These are phyloP conservation scores for Homalodisca vitripennis DNA, from an alignment of 1,140 invertebrate genomes.

Conservation along the genomic window DNA sequence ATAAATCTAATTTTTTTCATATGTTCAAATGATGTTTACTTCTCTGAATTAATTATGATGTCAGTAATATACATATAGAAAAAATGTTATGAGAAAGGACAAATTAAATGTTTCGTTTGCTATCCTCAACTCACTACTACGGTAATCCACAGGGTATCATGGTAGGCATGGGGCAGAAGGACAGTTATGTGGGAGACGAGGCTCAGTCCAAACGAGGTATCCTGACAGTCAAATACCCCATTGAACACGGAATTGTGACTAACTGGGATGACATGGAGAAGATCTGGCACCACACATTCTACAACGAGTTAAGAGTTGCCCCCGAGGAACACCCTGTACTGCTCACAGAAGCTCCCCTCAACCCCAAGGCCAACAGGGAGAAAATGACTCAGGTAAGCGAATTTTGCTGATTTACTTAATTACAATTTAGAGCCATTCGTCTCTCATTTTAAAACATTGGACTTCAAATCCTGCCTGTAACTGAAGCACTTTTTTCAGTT, in stretches of 20 bases:
- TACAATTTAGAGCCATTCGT: too few species aligned
- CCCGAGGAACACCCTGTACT: slow-evolving; percentile 88
- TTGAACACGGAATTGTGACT: slow-evolving; percentile 82
- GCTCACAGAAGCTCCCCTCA: slow-evolving; percentile 81
- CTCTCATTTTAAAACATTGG: too few species aligned
- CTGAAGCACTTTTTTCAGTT: too few species aligned
- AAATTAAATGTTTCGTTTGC: neutral
- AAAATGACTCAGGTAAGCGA: slow-evolving; percentile 82
- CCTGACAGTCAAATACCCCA: slow-evolving; percentile 71
- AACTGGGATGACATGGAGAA: slow-evolving; percentile 87
- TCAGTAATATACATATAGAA: neutral
- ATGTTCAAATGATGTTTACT: too few species aligned
- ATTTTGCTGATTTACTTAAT: too few species aligned
- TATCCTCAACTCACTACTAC: neutral
- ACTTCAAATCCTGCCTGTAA: too few species aligned
- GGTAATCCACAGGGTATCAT: slow-evolving; percentile 59
- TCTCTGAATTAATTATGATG: too few species aligned
- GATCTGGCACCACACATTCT: slow-evolving; percentile 73
- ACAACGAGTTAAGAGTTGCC: slow-evolving; percentile 85
- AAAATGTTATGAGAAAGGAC: neutral
- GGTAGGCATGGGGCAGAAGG: slow-evolving; percentile 93
- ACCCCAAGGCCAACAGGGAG: slow-evolving; percentile 82
- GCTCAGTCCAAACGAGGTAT: slow-evolving; percentile 80
- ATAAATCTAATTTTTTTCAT: too few species aligned
- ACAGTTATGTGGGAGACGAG: slow-evolving; percentile 87